Percentiles rank a stretch among this genome's conserved stretches.
phyloP scores from a whole-genome alignment of 2,797 vertebrate genomes.

The Acridotheres tristis region DNA sequence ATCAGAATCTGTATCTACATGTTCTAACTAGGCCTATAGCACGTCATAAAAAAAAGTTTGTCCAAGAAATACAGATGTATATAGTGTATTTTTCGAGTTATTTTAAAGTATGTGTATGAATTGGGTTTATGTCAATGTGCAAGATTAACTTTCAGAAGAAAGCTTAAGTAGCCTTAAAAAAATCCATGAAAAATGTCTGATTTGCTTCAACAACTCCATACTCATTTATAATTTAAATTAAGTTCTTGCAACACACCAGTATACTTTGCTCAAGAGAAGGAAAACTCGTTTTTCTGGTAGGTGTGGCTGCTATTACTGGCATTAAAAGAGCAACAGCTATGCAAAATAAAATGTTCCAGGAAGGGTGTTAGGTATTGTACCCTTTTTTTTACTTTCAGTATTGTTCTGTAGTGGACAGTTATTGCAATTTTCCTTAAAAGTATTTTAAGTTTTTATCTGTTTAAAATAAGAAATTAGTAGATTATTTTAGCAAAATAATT shows the following conservation, averaged over 20 bases:
- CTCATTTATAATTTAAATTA: not conserved
- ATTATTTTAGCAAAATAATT: not conserved
- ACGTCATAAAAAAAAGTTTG: not conserved
- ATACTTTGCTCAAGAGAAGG: conserved; percentile 28
- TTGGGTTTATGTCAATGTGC: not conserved
- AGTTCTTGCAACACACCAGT: not conserved
- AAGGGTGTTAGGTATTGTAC: not conserved
- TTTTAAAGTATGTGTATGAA: not conserved
- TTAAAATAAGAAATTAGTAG: not conserved
- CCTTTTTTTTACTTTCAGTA: not conserved
- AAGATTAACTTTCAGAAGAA: not conserved
- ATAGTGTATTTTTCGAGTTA: not conserved
- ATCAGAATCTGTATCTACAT: not conserved
- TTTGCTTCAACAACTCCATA: not conserved
- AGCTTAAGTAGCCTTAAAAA: not conserved
- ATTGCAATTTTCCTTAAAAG: not conserved
- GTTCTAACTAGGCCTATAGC: not conserved
- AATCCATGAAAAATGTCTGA: not conserved
- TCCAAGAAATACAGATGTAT: not conserved
- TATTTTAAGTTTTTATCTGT: not conserved
- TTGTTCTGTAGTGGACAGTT: not conserved
- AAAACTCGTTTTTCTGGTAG: conserved; percentile 41
- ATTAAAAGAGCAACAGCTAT: not conserved
- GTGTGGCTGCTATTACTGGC: conserved; percentile 21
- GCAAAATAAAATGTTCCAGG: not conserved